Conservation (phyloP, 2,888 invertebrate species). For the Andrena trimmerana region DNA sequence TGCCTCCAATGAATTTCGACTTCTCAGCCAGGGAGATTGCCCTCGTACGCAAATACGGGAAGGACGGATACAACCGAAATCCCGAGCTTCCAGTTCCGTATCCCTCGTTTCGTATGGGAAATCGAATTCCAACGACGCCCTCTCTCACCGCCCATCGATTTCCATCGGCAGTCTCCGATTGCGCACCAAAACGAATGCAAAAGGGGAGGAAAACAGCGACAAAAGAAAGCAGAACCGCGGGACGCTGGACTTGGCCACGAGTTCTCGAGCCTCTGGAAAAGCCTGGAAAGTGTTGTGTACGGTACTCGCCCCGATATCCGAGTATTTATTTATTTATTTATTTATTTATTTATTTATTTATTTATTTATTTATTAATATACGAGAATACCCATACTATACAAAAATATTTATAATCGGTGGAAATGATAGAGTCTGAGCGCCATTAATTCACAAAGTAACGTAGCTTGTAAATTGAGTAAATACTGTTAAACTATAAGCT, state of each 20-base stretch:
- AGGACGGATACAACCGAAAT: conserved; percentile 13
- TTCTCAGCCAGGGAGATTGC: conserved; percentile 15
- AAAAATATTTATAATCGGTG: no score
- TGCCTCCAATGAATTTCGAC: conserved; percentile 34
- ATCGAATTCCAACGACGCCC: conserved; percentile 30
- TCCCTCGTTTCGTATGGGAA: conserved; percentile 4
- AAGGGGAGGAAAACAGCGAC: neutral
- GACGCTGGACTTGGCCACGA: no score
- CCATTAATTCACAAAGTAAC: no score
- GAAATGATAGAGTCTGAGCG: no score
- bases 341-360: no score
- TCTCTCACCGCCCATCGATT: conserved; percentile 16
- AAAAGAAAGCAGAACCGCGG: neutral
- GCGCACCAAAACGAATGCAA: neutral
- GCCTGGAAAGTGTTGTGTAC: no score
- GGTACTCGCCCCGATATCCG: no score
- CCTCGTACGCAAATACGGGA: conserved; percentile 31
- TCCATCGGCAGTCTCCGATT: conserved; percentile 8
- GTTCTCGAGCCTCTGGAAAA: neutral
- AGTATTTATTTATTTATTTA: no score
- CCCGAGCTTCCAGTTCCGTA: conserved; percentile 21
- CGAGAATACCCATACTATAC: no score
- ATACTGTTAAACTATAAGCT: no score
- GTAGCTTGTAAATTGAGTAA: no score
- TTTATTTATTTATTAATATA: no score